Evolutionary conservation across 2,113 vertebrate genomes (phyloP), one percentile per base, ranked within the genome.

Genomic region (Toxotes jaculatrix): DNA sequence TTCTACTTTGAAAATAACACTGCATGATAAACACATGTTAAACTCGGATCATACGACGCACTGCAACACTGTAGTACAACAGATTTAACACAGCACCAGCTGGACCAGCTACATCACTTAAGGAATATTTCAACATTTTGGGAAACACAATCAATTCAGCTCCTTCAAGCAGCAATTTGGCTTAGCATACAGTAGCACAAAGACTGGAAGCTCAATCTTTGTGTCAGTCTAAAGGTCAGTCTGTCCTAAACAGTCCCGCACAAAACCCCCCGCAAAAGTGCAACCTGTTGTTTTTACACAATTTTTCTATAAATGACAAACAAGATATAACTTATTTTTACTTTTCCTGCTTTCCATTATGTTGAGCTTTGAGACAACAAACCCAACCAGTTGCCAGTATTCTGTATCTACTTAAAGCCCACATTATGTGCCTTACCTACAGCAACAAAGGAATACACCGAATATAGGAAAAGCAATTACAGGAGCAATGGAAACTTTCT

Each of bases 381-480:
- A 65, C 40, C 34, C 10, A 38, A 21, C 23, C 56, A 62, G 43
- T 55, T 27, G 45, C 47, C 40, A 53, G 32, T 67, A 10, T 49
- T 53, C 43, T 79, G 17, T 62, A 60, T 72, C 55, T 59, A 55
- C 43, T 53, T 31, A 32, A 71, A 78, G 12, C 17, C 51, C 53
- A 27, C 45, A 86, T 36, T 42, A 32, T 62, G 49, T 43, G 34
- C 43, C 7, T 70, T 57, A 74, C 56, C 59, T 73, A 36, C 53
- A 74, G 55, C 32, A 77, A 82, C 31, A 87, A 68, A 83, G 47
- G 14, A 3, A 82, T 49, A 64, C 31, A 13, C 5, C n/a, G 0
- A 67, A 45, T 61, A 66, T 67, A 42, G 62, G n/a, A 77, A 82
- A 85, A 78, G 43, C 13, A 82, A 82, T 84, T 84, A 84, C 65